Conservation (phyloP, 2,113 vertebrate species). For the Osmerus mordax region DNA sequence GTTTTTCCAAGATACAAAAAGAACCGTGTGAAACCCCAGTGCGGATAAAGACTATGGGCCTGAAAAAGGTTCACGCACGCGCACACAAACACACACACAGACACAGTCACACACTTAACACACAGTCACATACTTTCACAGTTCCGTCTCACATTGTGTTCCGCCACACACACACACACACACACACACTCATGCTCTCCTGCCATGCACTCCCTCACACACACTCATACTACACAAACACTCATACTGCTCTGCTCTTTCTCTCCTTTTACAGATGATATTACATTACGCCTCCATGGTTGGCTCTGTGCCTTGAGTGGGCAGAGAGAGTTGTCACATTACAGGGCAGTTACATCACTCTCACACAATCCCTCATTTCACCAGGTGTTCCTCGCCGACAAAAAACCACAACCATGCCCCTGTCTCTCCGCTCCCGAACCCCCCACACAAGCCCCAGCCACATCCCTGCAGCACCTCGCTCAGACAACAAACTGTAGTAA, state of each 20-base stretch:
- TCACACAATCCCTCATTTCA: constrained; percentile 58
- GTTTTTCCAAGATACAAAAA: constrained; percentile 67
- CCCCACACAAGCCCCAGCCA: constrained; percentile 13
- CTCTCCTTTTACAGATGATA: constrained; percentile 34
- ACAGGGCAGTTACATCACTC: constrained; percentile 63
- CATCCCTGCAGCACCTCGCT: neutral
- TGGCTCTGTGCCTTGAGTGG: constrained; percentile 52
- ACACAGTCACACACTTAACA: neutral
- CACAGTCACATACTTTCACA: neutral
- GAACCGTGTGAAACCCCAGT: constrained; percentile 42
- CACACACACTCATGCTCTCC: neutral
- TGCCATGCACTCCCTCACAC: neutral
- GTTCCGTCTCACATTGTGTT: too few species aligned
- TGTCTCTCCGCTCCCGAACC: neutral
- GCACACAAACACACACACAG: neutral
- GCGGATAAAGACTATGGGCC: constrained; percentile 20
- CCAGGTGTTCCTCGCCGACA: constrained; percentile 53
- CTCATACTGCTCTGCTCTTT: neutral
- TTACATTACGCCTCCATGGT: constrained; percentile 46
- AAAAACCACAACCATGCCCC: constrained; percentile 6
- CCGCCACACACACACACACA: neutral
- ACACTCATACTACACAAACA: neutral
- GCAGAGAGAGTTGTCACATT: constrained; percentile 55
- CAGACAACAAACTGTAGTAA: neutral
- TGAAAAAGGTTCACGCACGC: constrained; percentile 6